Evolutionary conservation across 2,113 vertebrate species (phyloP).

Genomic region (Equus quagga): DNA sequence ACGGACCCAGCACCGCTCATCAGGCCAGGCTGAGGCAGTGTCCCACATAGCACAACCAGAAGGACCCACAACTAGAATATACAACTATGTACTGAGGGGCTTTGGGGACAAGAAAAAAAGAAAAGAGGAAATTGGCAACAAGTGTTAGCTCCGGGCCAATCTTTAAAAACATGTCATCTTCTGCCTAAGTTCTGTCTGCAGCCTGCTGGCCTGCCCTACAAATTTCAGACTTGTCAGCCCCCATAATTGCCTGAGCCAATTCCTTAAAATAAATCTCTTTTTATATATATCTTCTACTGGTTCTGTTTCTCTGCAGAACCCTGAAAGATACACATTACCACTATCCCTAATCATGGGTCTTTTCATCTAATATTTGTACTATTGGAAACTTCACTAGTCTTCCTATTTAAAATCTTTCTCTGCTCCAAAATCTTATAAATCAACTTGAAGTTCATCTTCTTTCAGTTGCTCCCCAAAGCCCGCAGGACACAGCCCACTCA

Average conservation of each 20-base stretch:
- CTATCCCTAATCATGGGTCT: neutral
- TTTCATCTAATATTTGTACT: neutral
- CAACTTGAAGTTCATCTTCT: neutral
- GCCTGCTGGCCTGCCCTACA: neutral
- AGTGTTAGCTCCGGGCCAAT: too few species aligned
- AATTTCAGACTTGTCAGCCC: neutral
- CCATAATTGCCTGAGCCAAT: neutral
- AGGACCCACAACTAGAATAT: too few species aligned
- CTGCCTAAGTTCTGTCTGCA: neutral
- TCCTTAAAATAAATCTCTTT: neutral
- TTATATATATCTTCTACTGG: neutral
- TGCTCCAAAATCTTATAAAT: neutral
- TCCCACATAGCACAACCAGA: too few species aligned
- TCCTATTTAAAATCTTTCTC: neutral
- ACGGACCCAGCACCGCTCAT: too few species aligned
- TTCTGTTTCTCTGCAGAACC: slow-evolving; percentile 22
- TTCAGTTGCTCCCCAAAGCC: neutral
- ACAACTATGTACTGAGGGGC: too few species aligned
- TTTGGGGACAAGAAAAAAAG: too few species aligned
- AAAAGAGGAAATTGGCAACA: too few species aligned
- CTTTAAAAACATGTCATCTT: neutral
- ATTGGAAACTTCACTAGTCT: neutral
- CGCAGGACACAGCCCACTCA: neutral
- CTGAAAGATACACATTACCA: neutral
- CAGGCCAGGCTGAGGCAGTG: too few species aligned